Percentiles rank a stretch among this genome's conserved stretches.
Conservation (phyloP, 2,113 vertebrate species). For the Trematocara marginatum region DNA sequence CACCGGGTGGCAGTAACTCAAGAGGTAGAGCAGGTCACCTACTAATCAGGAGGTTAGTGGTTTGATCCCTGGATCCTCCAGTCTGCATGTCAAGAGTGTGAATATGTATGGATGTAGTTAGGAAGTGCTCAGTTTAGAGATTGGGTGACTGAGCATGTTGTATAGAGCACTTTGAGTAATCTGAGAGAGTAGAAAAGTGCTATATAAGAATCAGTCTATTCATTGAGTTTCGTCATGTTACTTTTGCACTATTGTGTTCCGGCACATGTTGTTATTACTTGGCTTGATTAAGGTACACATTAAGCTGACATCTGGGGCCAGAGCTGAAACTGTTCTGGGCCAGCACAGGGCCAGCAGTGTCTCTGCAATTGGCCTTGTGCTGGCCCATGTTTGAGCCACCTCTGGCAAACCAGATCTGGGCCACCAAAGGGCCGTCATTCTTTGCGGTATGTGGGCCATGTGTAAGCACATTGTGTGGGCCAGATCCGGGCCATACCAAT, state of each 20-base stretch:
- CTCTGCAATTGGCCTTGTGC: neutral
- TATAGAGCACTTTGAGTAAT: neutral
- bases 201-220: neutral
- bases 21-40: no score
- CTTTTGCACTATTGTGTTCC: neutral
- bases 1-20: accelerated
- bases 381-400: neutral
- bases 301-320: neutral
- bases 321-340: neutral
- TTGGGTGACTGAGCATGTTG: neutral
- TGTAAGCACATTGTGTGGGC: neutral
- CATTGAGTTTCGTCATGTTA: neutral
- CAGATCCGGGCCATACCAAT: neutral
- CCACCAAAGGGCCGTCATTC: neutral
- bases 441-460: neutral
- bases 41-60: no score
- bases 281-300: neutral
- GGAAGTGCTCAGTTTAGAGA: neutral
- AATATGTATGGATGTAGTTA: neutral
- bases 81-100: neutral
- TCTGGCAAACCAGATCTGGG: neutral
- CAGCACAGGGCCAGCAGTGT: neutral
- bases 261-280: neutral
- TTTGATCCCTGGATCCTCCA: neutral
- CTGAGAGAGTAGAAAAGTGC: neutral